Conservation (phyloP, 2,113 vertebrate species). For the Platichthys stellatus region DNA sequence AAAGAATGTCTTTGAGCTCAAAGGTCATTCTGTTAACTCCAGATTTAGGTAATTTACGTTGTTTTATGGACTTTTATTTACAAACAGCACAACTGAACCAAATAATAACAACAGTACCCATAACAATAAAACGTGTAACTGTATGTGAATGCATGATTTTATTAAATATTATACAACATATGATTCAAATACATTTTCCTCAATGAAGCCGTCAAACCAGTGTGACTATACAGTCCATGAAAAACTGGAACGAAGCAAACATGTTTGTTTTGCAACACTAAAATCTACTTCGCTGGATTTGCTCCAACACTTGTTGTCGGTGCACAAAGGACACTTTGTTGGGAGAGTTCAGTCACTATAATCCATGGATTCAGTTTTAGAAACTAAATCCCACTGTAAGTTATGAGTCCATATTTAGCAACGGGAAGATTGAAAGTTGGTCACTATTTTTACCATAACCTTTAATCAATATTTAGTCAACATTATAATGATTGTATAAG, state of each 20-base stretch:
- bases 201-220: background rate
- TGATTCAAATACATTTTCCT: background rate
- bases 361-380: constrained; percentile 61
- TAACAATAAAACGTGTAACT: background rate
- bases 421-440: background rate
- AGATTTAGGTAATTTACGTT: too few species aligned
- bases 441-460: constrained; percentile 20
- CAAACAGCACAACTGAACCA: too few species aligned
- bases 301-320: constrained; percentile 58
- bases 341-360: constrained; percentile 42
- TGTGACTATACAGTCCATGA: background rate
- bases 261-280: constrained; percentile 37
- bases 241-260: constrained; percentile 34
- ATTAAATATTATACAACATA: background rate
- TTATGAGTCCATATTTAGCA: constrained; percentile 6
- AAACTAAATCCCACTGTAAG: constrained; percentile 35
- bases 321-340: constrained; percentile 54
- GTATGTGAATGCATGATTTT: background rate
- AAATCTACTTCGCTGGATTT: constrained; percentile 61
- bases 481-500: background rate
- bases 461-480: background rate
- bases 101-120: background rate
- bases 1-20: background rate
- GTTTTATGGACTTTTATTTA: too few species aligned
- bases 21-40: background rate